phyloP scores from a whole-genome alignment of 64 coral and sea anemone genomes.

The Anthopleura sola region DNA sequence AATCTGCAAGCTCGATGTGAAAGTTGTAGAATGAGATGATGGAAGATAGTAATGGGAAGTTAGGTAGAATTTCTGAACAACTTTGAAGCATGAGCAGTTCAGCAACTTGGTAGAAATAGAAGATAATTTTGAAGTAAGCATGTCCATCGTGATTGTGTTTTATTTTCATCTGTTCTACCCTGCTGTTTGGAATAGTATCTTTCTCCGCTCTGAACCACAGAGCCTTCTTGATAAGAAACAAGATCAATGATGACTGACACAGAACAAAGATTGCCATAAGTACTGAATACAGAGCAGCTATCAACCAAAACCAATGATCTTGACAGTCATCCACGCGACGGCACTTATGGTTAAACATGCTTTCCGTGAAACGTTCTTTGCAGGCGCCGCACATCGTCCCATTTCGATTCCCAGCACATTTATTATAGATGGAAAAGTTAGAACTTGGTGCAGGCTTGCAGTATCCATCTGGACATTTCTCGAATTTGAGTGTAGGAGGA shows the following conservation, averaged over 20 bases:
- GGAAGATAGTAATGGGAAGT: not conserved
- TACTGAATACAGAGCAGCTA: conserved; percentile 12
- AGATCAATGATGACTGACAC: not conserved
- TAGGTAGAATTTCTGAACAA: conserved; percentile 7
- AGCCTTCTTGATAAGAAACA: not conserved
- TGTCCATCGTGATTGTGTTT: not conserved
- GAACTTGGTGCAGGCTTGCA: conserved; percentile 20
- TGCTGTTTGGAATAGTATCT: not conserved
- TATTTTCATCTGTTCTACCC: not conserved
- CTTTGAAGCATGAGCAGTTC: conserved; percentile 32
- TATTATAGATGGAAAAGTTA: conserved; percentile 29
- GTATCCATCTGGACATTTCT: conserved; percentile 53
- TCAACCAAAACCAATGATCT: conserved; percentile 27
- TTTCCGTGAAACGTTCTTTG: conserved; percentile 2
- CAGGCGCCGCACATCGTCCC: conserved; percentile 39
- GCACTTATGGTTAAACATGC: conserved; percentile 19
- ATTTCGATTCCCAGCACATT: conserved; percentile 49
- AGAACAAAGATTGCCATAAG: conserved; percentile 14
- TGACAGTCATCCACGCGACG: conserved; percentile 6
- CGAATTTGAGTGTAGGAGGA: conserved; percentile 22
- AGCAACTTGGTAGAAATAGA: conserved; percentile 61
- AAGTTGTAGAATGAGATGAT: conserved; percentile 36
- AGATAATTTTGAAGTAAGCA: conserved; percentile 39
- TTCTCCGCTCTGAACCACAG: conserved; percentile 23
- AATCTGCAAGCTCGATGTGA: not conserved